These are phyloP conservation scores for Onychomys leucogaster DNA, from an alignment of 2,797 vertebrate genomes.

Conservation along the genomic window DNA sequence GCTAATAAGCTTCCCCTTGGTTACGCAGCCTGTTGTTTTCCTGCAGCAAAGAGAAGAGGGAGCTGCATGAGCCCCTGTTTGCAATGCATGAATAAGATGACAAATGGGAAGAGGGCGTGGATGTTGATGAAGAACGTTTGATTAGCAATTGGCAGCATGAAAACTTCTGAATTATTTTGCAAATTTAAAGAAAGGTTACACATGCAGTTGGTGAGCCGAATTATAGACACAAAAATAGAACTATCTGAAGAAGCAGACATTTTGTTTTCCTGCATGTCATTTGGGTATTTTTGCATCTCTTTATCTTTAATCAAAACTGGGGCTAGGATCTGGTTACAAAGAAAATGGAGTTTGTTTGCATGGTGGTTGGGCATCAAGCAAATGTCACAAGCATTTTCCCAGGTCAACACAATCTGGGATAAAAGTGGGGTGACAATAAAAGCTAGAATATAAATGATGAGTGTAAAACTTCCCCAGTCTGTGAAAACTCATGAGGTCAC, in stretches of 20 bases:
- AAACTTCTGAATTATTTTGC: constrained; percentile 83
- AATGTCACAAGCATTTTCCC: constrained; percentile 36
- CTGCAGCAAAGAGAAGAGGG: constrained; percentile 59
- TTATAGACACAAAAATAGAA: constrained; percentile 81
- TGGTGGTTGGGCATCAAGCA: constrained; percentile 47
- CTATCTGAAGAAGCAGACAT: constrained; percentile 79
- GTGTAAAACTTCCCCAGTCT: constrained; percentile 59
- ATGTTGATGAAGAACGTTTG: constrained; percentile 81
- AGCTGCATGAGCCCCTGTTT: constrained; percentile 68
- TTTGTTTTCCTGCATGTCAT: constrained; percentile 82
- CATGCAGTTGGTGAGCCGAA: constrained; percentile 81
- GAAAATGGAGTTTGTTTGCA: constrained; percentile 65
- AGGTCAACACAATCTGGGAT: constrained; percentile 37
- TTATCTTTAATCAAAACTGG: constrained; percentile 80
- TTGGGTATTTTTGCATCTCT: constrained; percentile 82
- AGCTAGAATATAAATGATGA: constrained; percentile 40
- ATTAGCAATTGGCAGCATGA: constrained; percentile 81
- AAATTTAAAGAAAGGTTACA: constrained; percentile 82
- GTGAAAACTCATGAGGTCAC: constrained; percentile 58
- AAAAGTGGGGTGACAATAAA: constrained; percentile 1
- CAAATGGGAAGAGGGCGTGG: constrained; percentile 77
- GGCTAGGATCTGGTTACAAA: constrained; percentile 64
- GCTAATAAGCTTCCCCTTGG: constrained; percentile 76
- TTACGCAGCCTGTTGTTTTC: constrained; percentile 79
- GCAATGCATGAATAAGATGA: constrained; percentile 56